Percentiles rank a stretch among this genome's conserved stretches.
These are phyloP conservation scores for Teleogryllus oceanicus DNA, from an alignment of 2,888 invertebrate genomes.

Conservation along the genomic window DNA sequence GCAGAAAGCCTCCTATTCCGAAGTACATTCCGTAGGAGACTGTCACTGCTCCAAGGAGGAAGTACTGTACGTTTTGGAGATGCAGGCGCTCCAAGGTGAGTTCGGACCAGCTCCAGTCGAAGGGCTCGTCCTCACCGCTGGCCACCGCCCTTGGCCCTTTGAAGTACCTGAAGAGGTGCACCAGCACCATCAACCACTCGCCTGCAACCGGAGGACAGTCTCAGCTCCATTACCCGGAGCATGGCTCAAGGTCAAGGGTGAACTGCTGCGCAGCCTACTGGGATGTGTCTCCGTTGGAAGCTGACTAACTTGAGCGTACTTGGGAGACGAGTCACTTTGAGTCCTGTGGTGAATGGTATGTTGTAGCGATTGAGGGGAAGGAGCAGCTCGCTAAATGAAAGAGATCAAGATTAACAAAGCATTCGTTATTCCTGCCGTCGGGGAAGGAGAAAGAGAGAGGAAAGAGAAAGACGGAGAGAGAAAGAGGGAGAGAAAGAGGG, in stretches of 20 bases:
- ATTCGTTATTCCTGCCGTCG: too few relatives aligned
- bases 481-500: too few relatives aligned
- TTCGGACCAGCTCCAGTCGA: slow-evolving; percentile 44
- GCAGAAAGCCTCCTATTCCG: slow-evolving; percentile 62
- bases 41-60: slow-evolving; percentile 52
- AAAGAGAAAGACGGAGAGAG: too few relatives aligned
- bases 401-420: too few relatives aligned
- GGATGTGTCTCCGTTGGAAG: too few relatives aligned
- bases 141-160: slow-evolving; percentile 42
- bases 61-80: slow-evolving; percentile 52
- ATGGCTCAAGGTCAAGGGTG: neutral
- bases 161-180: slow-evolving; percentile 59
- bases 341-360: too few relatives aligned
- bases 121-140: slow-evolving; percentile 41
- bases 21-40: slow-evolving; percentile 62
- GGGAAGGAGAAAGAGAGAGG: too few relatives aligned
- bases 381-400: too few relatives aligned
- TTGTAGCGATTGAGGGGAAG: too few relatives aligned
- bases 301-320: too few relatives aligned
- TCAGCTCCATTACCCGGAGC: neutral
- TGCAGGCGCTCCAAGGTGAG: slow-evolving; percentile 53
- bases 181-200: slow-evolving; percentile 64
- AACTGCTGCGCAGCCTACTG: neutral
- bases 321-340: too few relatives aligned
- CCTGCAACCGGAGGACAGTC: slow-evolving; percentile 49